Conservation (phyloP, 2,797 vertebrate genomes). For the Acestrorhynchus altus region DNA sequence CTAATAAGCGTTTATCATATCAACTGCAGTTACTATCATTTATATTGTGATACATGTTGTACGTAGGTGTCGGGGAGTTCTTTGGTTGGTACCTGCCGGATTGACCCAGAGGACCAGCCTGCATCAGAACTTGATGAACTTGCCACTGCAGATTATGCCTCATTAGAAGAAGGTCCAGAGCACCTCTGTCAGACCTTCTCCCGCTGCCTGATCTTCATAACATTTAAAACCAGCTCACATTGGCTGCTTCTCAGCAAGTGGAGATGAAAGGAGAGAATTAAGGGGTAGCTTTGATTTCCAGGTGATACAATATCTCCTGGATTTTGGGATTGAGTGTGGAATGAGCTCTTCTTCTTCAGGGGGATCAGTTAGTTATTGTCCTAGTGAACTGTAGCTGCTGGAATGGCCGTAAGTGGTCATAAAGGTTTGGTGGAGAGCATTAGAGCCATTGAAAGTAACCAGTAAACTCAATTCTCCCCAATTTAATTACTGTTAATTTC, state of each 20-base stretch:
- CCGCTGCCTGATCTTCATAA: neutral
- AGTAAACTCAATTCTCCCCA: no score
- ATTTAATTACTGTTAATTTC: no score
- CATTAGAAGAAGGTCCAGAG: neutral
- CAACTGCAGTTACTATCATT: no score
- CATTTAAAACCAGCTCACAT: neutral
- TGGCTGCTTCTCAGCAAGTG: neutral
- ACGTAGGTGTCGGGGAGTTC: no score
- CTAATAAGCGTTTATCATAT: no score
- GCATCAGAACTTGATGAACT: neutral
- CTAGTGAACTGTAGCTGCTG: neutral
- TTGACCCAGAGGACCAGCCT: neutral
- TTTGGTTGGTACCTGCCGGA: no score
- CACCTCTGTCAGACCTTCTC: neutral
- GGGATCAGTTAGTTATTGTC: neutral
- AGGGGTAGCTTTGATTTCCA: neutral
- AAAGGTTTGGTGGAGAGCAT: no score
- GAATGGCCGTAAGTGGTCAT: no score
- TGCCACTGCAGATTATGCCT: neutral
- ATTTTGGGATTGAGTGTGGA: neutral
- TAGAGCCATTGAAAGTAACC: no score
- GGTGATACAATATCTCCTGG: neutral
- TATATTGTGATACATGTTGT: no score
- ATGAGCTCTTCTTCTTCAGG: neutral
- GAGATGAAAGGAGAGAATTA: neutral